Evolutionary conservation across 2,888 invertebrate species (phyloP).

Genomic region (Cheilosia grossa): DNA sequence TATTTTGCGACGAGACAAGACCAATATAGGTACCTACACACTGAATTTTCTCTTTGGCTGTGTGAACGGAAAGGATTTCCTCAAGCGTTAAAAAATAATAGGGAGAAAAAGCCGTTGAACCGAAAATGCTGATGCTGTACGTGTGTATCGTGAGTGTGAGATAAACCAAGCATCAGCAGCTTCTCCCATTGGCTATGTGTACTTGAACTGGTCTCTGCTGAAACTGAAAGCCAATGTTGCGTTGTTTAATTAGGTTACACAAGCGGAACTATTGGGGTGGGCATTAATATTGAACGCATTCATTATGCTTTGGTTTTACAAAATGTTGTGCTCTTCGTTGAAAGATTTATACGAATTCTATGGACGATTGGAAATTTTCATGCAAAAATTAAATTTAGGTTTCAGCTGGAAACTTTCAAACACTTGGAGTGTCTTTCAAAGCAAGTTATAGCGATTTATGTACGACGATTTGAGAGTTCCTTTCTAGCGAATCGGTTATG

Average conservation of each 20-base stretch:
- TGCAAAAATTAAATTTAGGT: no score
- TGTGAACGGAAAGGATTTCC: conserved; percentile 1
- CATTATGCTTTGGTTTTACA: conserved; percentile 23
- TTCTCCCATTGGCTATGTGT: neutral
- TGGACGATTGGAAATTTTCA: conserved; percentile 2
- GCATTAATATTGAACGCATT: conserved; percentile 28
- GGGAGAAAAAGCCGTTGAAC: conserved; percentile 30
- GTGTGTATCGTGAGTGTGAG: conserved; percentile 12
- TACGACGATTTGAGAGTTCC: no score
- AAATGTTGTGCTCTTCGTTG: conserved; percentile 10
- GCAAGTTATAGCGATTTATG: no score
- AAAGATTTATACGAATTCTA: conserved; percentile 27
- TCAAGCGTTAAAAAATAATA: conserved; percentile 45
- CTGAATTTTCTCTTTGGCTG: neutral
- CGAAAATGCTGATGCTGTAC: conserved; percentile 33
- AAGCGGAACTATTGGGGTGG: conserved; percentile 24
- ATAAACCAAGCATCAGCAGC: neutral
- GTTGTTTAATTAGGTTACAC: conserved; percentile 43
- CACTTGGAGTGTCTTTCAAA: no score
- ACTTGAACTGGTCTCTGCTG: neutral
- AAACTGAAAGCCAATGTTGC: conserved; percentile 40
- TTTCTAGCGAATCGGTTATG: no score
- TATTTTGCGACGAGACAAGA: neutral
- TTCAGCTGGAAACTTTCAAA: no score
- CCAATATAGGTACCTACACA: neutral